Conservation (phyloP, 2,888 invertebrate genomes). For the Bimastos eiseni region DNA sequence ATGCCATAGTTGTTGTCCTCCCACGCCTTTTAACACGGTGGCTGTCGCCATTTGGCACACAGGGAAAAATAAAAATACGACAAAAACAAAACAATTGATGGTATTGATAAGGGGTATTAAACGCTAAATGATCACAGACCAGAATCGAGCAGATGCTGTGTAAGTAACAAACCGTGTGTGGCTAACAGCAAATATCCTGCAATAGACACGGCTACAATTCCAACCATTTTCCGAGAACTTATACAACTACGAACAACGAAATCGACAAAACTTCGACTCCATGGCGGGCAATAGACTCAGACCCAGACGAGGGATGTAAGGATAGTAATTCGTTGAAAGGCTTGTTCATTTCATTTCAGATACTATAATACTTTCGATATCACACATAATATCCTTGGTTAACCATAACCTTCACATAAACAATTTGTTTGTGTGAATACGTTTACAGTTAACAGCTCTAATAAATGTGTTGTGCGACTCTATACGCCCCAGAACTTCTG, state of each 20-base stretch:
- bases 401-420: background rate
- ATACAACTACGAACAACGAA: background rate
- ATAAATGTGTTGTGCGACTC: background rate
- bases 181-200: background rate
- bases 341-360: background rate
- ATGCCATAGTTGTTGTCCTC: background rate
- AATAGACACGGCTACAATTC: background rate
- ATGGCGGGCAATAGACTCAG: background rate
- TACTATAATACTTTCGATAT: background rate
- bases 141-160: background rate
- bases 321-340: background rate
- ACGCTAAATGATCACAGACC: background rate
- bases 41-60: background rate
- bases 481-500: background rate
- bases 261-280: background rate
- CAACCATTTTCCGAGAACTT: slow-evolving; percentile 6
- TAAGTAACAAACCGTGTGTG: background rate
- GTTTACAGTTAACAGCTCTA: background rate
- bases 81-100: background rate
- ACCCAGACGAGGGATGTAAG: background rate
- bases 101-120: background rate
- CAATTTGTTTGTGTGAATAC: background rate
- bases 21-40: background rate
- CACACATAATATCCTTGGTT: background rate
- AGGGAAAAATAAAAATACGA: background rate